Base-by-base conservation (phyloP, 2,113 vertebrate species). In the Tyrannus savana region DNA sequence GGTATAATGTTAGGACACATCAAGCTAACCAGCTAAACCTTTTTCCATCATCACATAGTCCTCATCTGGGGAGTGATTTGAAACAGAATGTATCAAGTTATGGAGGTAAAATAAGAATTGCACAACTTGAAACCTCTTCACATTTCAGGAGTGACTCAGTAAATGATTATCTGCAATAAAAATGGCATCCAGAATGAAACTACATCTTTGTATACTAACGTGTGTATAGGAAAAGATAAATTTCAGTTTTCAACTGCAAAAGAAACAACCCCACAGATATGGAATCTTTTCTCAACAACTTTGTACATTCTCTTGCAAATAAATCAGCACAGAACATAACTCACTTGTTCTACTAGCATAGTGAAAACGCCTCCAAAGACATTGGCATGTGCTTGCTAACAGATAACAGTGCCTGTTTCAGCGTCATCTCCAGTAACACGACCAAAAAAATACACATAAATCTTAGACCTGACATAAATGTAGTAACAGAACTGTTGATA, bases 181-280 rank as follows among this genome's bases (percentile, higher is more conserved):
- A 77, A 74, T 25, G 35, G 18, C 59, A 95, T 39, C 33, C 50
- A 62, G 12, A 86, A 56, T 27, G 46, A 92, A 90, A 58, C 19
- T 44, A 79, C 0, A 0, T 15, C 17, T 79, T 64, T 71, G 24
- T 44, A 31, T 63, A 30, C 2, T 4, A 81, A 35, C 17, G 14
- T 35, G 19, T n/a, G 19, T 25, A 41, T 27, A 68, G 62, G 46
- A 72, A 79, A 84, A 85, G 16, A 47, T 25, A 84, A 66, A 81
- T 74, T 78, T 14, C 30, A 42, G 13, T 31, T 9, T 66, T 56
- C 80, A 86, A 62, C 50, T 77, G 17, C 47, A 50, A 87, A 85
- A 84, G 12, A 41, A 80, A 41, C 35, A 30, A 37, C 17, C 10
- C 47, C 31, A 39, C 46, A 46, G 28, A 39, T 42, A 84, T 21